Base-by-base conservation (phyloP, 2,888 invertebrate species). In the Patella caerulea region DNA sequence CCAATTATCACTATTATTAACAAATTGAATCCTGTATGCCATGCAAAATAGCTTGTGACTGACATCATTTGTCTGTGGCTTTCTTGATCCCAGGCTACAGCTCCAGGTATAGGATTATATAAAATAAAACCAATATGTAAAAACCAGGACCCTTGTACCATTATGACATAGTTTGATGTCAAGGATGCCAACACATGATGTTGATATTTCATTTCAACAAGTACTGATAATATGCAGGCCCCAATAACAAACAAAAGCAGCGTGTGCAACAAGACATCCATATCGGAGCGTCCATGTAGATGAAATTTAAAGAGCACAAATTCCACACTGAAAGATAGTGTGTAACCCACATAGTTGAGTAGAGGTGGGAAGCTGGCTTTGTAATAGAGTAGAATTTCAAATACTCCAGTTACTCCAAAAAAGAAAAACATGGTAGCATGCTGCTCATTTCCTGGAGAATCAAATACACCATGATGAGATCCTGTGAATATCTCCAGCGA, bases 391-490 rank as follows among this genome's bases (percentile, higher is more conserved):
- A 92, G 83, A 5, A 93, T 81, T 79, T 93, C 93, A 14, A 92
- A 79, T 0, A 92, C 84, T 7, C 92, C 93, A 72, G 89, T 89
- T 53, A 93, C 79, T 17, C 91, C 92, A 84, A 93, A 93, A 86
- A 92, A 92, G 86, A 92, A 91, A 85, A 92, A 93, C 93, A 93
- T 93, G 52, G 93, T 93, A 72, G 92, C 91, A 85, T 93, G 93
- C 82, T 93, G 93, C n/a, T 90, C 92, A 86, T 93, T 93, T 17
- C 91, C 91, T 53, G 90, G 82, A 77, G 88, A 83, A 15, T 86
- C 85, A 85, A 92, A 92, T 59, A 85, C 91, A 69, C 89, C 85
- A 91, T 92, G 24, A 88, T 89, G 84, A 83, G 82, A 82, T 69
- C 85, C 87, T 15, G 86, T 85, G 59, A 82, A 83, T 7, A 88